phyloP scores from a whole-genome alignment of 2,113 vertebrate species.

The Oryzias woworae region DNA sequence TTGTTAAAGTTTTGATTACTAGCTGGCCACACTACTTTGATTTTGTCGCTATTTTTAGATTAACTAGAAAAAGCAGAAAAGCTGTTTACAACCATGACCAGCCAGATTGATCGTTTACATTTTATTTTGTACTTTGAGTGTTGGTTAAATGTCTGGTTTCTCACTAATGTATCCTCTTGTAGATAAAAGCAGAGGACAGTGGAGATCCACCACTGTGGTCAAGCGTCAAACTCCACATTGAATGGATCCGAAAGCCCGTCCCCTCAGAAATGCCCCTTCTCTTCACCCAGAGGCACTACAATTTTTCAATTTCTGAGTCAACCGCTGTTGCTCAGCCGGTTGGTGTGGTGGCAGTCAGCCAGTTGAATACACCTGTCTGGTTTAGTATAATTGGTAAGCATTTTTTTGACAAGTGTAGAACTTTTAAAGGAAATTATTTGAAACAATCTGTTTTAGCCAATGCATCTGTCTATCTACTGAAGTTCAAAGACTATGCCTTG shows the following conservation, averaged over 20 bases:
- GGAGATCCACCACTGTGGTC: constrained; percentile 90
- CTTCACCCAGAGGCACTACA: constrained; percentile 89
- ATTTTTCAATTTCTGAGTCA: constrained; percentile 90
- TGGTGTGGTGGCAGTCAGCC: constrained; percentile 88
- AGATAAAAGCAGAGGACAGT: constrained; percentile 95
- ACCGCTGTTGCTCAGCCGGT: constrained; percentile 90
- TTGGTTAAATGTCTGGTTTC: constrained; percentile 2
- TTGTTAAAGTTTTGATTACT: no score
- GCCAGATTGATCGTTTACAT: no score
- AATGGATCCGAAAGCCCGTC: constrained; percentile 90
- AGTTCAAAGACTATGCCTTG: no score
- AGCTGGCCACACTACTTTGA: no score
- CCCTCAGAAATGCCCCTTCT: constrained; percentile 81
- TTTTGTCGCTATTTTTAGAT: no score
- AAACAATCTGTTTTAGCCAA: no score
- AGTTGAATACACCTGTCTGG: constrained; percentile 89
- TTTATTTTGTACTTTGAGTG: background rate
- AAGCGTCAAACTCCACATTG: constrained; percentile 87
- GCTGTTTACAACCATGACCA: no score
- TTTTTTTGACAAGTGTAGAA: no score
- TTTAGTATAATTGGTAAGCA: constrained; percentile 92
- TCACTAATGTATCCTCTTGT: constrained; percentile 13
- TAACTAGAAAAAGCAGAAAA: no score
- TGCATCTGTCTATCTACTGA: no score
- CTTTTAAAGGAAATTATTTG: no score